Base-by-base conservation (phyloP, 2,797 vertebrate genomes). In the Lagorchestes hirsutus region DNA sequence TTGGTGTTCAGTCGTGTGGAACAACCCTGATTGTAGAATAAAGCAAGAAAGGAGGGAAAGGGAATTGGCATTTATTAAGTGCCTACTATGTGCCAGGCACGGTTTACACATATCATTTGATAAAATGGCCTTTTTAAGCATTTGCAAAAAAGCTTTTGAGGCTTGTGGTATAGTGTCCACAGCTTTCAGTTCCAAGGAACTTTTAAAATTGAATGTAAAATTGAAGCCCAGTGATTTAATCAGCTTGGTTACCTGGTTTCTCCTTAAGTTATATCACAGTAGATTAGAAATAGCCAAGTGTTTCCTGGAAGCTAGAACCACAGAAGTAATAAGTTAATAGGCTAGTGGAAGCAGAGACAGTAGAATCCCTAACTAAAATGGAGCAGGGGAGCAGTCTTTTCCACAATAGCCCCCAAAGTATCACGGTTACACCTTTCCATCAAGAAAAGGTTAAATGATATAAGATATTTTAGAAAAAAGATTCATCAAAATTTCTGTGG, bases 191-290 rank as follows among this genome's bases (percentile, higher is more conserved):
- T 52, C 95, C 55, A 93, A 22, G 40, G 54, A 24, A 34, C 40
- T 9, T 9, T 24, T 95, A 40, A 94, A 93, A 40, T 34, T 94
- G 1, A 74, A 82, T 27, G 62, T 5, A 67, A 67, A 67, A 67
- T n/a, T 67, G 62, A 67, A 67, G 62, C 34, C 14, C n/a, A 18
- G 34, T 67, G 93, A 52, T 9, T 59, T 13, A 74, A 67, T 92
- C 94, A 92, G 59, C 10, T 92, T 87, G 87, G 27, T 93, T 96
- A 92, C 46, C 46, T 90, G 29, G 40, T 92, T 52, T 56, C 96
- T 94, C 62, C 46, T 52, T 95, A 87, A 59, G 3, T 2, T 90
- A 97, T 11, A 95, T 29, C 54, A 94, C 28, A 96, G 40, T 95
- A n/a, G 55, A 54, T 92, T 87, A 97, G 90, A 93, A 95, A 90